These are phyloP conservation scores for Drosophila prolongata DNA, from an alignment of 2,888 invertebrate genomes.

Conservation along the genomic window DNA sequence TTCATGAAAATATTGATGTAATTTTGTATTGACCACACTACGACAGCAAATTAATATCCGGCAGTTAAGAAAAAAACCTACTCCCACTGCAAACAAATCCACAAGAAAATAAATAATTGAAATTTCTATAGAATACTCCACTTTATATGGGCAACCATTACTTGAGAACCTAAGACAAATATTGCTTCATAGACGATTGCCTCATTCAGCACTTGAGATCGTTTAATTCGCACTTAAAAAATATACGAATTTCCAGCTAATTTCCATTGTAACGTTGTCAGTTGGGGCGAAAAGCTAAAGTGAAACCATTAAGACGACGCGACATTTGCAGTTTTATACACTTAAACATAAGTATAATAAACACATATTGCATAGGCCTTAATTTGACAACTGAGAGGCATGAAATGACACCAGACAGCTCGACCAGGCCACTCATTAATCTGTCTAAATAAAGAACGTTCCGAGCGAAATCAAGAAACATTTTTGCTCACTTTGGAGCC, in stretches of 20 bases:
- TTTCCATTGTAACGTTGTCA: constrained; percentile 39
- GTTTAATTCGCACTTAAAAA: constrained; percentile 30
- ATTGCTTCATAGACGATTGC: constrained; percentile 31
- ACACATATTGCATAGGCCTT: constrained; percentile 52
- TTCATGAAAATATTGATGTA: too few relatives aligned
- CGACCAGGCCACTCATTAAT: constrained; percentile 64
- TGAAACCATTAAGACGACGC: constrained; percentile 56
- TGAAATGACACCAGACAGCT: constrained; percentile 65
- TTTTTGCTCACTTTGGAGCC: constrained; percentile 15
- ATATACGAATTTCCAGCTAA: constrained; percentile 40
- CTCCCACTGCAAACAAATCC: too few relatives aligned
- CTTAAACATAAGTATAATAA: constrained; percentile 25
- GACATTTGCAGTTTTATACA: constrained; percentile 47
- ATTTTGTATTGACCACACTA: too few relatives aligned
- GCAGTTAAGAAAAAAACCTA: neutral
- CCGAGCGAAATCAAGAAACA: constrained; percentile 31
- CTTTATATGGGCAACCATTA: constrained; percentile 6
- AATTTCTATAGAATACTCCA: neutral
- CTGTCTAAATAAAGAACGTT: constrained; percentile 73
- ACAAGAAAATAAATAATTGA: constrained; percentile 4
- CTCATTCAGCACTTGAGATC: constrained; percentile 38
- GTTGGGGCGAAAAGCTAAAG: constrained; percentile 14
- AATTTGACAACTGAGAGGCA: constrained; percentile 77
- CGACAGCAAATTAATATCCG: neutral
- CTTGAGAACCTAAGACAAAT: constrained; percentile 10